Conservation (phyloP, 2,113 vertebrate genomes). For the Crypturellus undulatus region DNA sequence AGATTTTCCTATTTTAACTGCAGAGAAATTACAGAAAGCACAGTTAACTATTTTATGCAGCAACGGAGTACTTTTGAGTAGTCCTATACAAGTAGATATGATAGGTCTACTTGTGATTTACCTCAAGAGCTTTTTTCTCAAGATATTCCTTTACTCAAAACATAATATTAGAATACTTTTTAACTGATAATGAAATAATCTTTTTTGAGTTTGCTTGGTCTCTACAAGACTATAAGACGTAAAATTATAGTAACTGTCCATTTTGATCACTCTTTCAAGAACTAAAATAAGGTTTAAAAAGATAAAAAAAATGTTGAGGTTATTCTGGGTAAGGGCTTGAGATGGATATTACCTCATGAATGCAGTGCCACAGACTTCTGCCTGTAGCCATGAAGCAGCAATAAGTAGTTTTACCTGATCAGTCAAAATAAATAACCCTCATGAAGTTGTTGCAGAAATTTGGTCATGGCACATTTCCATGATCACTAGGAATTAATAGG, state of each 20-base stretch:
- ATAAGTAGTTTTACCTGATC: not conserved
- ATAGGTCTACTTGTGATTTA: not conserved
- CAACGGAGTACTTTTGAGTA: not conserved
- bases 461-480: not conserved
- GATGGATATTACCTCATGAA: not conserved
- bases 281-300: not conserved
- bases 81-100: not conserved
- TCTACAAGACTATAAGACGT: no score
- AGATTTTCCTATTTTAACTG: not conserved
- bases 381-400: not conserved
- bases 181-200: not conserved
- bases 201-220: not conserved
- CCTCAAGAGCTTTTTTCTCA: not conserved
- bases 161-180: not conserved
- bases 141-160: not conserved
- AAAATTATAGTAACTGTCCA: not conserved
- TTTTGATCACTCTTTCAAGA: not conserved
- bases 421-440: not conserved
- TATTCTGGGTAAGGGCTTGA: not conserved
- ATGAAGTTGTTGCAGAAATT: not conserved
- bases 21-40: not conserved
- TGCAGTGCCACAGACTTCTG: not conserved
- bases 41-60: not conserved
- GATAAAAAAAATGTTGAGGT: not conserved
- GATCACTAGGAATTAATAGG: not conserved